Conservation (phyloP, 2,797 vertebrate species). For the Phyllotis vaccarum region DNA sequence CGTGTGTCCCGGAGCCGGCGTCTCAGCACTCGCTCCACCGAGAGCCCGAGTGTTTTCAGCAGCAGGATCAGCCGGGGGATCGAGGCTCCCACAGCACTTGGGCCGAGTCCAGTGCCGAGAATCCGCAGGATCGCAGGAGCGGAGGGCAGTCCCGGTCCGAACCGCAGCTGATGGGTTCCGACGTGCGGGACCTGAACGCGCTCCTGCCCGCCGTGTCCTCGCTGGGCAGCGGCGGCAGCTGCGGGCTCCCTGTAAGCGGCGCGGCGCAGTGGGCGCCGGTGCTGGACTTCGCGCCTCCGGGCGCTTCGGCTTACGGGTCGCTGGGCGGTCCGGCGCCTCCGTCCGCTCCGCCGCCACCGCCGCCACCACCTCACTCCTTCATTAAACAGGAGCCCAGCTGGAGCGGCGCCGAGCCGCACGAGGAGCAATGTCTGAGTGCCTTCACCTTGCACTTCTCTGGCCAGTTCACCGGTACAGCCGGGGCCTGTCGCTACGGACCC, state of each 20-base stretch:
- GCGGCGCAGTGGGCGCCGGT: slow-evolving; percentile 95
- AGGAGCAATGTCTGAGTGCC: slow-evolving; percentile 97
- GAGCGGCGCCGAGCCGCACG: slow-evolving; percentile 92
- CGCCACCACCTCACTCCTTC: slow-evolving; percentile 94
- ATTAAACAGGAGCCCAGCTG: slow-evolving; percentile 98
- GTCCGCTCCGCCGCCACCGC: slow-evolving; percentile 93
- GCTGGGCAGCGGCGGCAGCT: slow-evolving; percentile 88
- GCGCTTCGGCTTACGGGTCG: slow-evolving; percentile 92
- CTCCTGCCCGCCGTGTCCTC: slow-evolving; percentile 93
- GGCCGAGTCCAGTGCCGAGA: slow-evolving; percentile 74
- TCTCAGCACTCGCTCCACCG: slow-evolving; percentile 83
- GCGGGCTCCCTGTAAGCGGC: slow-evolving; percentile 92
- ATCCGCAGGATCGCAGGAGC: slow-evolving; percentile 77
- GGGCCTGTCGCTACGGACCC: slow-evolving; percentile 94
- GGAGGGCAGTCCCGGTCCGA: slow-evolving; percentile 72
- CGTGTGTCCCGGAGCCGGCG: slow-evolving; percentile 84
- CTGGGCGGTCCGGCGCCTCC: slow-evolving; percentile 91
- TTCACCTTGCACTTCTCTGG: slow-evolving; percentile 98
- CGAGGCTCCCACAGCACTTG: slow-evolving; percentile 79
- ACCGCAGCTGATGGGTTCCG: slow-evolving; percentile 93
- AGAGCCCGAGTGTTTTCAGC: slow-evolving; percentile 82
- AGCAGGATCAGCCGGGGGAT: slow-evolving; percentile 81
- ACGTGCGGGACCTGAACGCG: slow-evolving; percentile 95
- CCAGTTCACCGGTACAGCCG: slow-evolving; percentile 95
- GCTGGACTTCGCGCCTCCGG: slow-evolving; percentile 91